Percentiles rank a stretch among this genome's conserved stretches.
phyloP scores from a whole-genome alignment of 2,113 vertebrate species.

The Pleuronectes platessa region DNA sequence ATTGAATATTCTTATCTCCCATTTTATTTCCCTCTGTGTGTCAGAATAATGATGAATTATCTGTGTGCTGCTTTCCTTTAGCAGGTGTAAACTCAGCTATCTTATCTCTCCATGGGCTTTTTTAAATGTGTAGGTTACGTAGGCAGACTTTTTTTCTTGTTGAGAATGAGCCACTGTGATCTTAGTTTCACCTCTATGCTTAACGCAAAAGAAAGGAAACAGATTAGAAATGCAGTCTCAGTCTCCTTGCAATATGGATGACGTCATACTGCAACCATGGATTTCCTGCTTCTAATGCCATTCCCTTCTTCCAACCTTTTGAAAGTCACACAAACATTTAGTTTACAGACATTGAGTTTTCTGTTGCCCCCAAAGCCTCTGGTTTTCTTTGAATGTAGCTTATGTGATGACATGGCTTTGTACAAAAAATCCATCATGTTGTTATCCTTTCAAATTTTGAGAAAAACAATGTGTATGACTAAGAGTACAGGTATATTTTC shows the following conservation, averaged over 20 bases:
- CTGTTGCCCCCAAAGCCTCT: not conserved
- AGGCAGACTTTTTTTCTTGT: conserved; percentile 8
- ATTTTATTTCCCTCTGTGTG: conserved; percentile 40
- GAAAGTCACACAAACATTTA: conserved; percentile 4
- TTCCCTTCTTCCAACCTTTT: not conserved
- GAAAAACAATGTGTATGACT: too few relatives aligned
- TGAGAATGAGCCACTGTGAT: conserved; percentile 47
- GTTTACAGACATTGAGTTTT: not conserved
- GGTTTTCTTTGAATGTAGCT: not conserved
- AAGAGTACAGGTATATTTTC: too few relatives aligned
- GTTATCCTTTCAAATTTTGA: too few relatives aligned
- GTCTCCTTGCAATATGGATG: conserved; percentile 3
- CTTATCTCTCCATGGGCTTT: conserved; percentile 65
- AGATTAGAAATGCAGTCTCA: not conserved
- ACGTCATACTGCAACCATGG: not conserved
- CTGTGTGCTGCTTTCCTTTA: conserved; percentile 49
- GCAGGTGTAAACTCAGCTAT: conserved; percentile 69
- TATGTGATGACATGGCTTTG: not conserved
- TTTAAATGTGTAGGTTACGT: conserved; percentile 70
- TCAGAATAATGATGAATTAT: conserved; percentile 75
- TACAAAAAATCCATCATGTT: too few relatives aligned
- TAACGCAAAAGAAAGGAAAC: conserved; percentile 13
- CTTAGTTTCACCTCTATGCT: conserved; percentile 30
- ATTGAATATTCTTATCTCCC: conserved; percentile 14
- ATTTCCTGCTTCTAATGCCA: not conserved